phyloP scores from a whole-genome alignment of 2,888 invertebrate species.

The Entomobrya multifasciata region DNA sequence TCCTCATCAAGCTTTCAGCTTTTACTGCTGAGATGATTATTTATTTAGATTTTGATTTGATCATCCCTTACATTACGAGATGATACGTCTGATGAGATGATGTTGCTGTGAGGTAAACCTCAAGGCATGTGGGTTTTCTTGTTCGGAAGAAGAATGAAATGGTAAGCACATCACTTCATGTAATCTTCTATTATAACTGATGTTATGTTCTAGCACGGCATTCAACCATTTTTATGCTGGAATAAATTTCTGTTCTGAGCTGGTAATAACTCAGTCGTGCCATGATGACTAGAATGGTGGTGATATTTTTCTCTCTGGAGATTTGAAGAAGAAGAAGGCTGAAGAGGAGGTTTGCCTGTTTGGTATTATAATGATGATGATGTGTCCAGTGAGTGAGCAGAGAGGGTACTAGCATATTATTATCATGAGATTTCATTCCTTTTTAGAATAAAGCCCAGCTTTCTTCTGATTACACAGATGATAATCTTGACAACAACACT shows the following conservation, averaged over 20 bases:
- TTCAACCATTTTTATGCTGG: constrained; percentile 10
- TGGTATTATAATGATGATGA: constrained; percentile 47
- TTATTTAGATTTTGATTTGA: constrained; percentile 7
- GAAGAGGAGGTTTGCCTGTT: neutral
- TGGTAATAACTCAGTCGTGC: too few relatives aligned
- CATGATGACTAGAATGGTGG: constrained; percentile 25
- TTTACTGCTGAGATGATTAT: constrained; percentile 22
- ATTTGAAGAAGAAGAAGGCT: neutral
- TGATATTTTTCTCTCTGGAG: constrained; percentile 29
- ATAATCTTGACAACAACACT: constrained; percentile 55
- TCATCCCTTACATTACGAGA: neutral
- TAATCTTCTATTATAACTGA: constrained; percentile 42
- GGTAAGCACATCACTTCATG: constrained; percentile 30
- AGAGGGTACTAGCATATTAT: too few relatives aligned
- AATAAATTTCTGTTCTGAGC: constrained; percentile 25
- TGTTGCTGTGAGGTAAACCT: constrained; percentile 15
- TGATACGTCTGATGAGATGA: neutral
- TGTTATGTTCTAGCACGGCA: constrained; percentile 8
- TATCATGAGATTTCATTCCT: constrained; percentile 38
- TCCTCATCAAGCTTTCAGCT: neutral
- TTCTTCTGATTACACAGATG: constrained; percentile 53
- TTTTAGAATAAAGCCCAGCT: constrained; percentile 55
- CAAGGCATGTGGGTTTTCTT: constrained; percentile 45
- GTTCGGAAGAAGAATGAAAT: constrained; percentile 34
- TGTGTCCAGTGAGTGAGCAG: constrained; percentile 63